Evolutionary conservation across 2,888 invertebrate genomes (phyloP), one percentile per base, ranked within the genome.

Genomic region (Epinotia demarniana): DNA sequence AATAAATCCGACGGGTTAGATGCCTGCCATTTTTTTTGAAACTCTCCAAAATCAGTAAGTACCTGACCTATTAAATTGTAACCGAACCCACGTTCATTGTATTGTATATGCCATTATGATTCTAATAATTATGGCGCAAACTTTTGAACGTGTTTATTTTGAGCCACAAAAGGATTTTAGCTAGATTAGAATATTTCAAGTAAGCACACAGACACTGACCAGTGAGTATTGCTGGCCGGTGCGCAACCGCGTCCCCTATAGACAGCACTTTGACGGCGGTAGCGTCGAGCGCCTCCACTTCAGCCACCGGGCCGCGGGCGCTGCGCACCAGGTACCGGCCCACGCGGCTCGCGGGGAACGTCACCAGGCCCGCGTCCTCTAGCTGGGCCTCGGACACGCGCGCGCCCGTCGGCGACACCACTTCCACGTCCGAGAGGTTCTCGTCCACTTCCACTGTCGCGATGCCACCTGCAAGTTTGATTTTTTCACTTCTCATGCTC

Each of bases 251-350:
- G 83, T 98, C 98, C 0, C 96, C 96, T 68, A 97, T 95, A 73
- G 97, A 97, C 75, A 96, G 93, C 61, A 97, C 95, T 81, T 96
- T 96, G 9, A 97, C 96, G 72, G 96, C 95, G 0, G 95, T 91
- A 0, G 97, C 97, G 86, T 98, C 97, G 68, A 98, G 96, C 0
- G 97, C 97, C 82, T 98, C 98, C 3, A 98, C 92, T 63, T 93
- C 94, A 0, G 93, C 93, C 0, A 94, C 81, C 0, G 91, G 88
- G 0, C 93, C 93, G 16, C 89, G 80, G 0, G 90, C 72, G 69
- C 85, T 89, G 67, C 96, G 95, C 75, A 98, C 96, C 55, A 96
- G 94, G 83, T 98, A 97, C 69, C 95, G 95, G 1, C 98, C 98
- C 5, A 97, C 97, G 78, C 95, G 94, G 78, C 95, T 95, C 0